Evolutionary conservation across 2,797 vertebrate species (phyloP).

Genomic region (Ctenopoma kingsleyae): DNA sequence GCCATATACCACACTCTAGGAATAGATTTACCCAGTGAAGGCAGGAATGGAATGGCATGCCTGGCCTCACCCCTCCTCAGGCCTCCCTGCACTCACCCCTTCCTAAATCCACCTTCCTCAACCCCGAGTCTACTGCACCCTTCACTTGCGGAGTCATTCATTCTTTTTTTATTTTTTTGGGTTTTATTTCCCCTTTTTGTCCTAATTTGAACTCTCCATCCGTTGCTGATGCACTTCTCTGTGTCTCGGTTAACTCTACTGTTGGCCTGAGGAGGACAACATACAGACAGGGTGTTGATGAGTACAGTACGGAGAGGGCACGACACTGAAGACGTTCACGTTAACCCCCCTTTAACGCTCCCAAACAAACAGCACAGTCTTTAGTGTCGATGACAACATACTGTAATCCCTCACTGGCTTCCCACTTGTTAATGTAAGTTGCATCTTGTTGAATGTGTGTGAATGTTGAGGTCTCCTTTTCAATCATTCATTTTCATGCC

Average conservation of each 20-base stretch:
- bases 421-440: too few relatives aligned
- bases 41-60: constrained; percentile 80
- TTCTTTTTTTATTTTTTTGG: not conserved
- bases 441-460: not conserved
- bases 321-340: too few relatives aligned
- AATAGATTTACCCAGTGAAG: constrained; percentile 79
- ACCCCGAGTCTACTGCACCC: not conserved
- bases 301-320: not conserved
- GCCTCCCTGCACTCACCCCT: constrained; percentile 32
- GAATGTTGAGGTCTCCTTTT: not conserved
- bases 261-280: not conserved
- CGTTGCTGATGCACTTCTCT: not conserved
- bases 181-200: not conserved
- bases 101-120: constrained; percentile 37
- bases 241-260: not conserved
- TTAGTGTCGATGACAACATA: too few relatives aligned
- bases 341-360: not conserved
- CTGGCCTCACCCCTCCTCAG: constrained; percentile 49
- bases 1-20: constrained; percentile 89
- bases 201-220: not conserved
- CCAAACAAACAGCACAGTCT: too few relatives aligned
- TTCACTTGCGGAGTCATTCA: not conserved
- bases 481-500: not conserved
- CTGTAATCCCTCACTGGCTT: too few relatives aligned
- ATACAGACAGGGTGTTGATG: not conserved